Conservation (phyloP, 2,113 vertebrate species). For the zebrafish (Danio rerio) region GRCz12tu NC_133188.1:2603501-2604000, state of each 20-base stretch:
- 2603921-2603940: too few relatives aligned
- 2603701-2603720: background rate
- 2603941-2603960: too few relatives aligned
- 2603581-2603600: conserved; percentile 2
- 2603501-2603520: conserved; percentile 44
- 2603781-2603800: too few relatives aligned
- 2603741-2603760: background rate
- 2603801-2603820: too few relatives aligned
- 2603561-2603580: background rate
- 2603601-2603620: conserved; percentile 23
- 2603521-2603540: background rate
- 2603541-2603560: conserved; percentile 9
- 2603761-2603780: background rate
- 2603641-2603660: background rate
- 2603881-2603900: too few relatives aligned
- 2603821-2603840: too few relatives aligned
- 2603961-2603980: too few relatives aligned
- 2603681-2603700: background rate
- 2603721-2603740: background rate
- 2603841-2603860: too few relatives aligned
- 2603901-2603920: too few relatives aligned
- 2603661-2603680: background rate
- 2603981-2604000: too few relatives aligned
- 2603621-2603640: conserved; percentile 30
- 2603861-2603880: too few relatives aligned